Evolutionary conservation across 2,888 invertebrate genomes (phyloP).

Genomic region (Rotaria sp.): DNA sequence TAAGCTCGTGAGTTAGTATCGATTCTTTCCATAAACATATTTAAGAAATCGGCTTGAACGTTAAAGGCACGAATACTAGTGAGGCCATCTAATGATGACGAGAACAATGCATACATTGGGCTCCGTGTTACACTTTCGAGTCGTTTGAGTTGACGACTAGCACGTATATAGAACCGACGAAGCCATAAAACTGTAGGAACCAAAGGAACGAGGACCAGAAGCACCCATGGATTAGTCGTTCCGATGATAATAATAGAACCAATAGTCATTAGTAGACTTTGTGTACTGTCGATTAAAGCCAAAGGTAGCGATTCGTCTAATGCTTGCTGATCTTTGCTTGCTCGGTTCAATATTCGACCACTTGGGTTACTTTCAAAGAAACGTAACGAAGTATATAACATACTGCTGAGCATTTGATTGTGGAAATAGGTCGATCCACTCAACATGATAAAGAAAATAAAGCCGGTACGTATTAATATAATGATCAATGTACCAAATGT

Average conservation of each 20-base stretch:
- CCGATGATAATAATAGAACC: slow-evolving; percentile 65
- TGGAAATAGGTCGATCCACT: slow-evolving; percentile 70
- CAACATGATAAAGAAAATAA: neutral
- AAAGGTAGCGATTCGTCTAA: slow-evolving; percentile 58
- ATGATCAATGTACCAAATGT: neutral
- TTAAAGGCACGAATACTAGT: slow-evolving; percentile 81
- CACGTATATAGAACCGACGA: slow-evolving; percentile 64
- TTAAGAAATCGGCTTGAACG: slow-evolving; percentile 69
- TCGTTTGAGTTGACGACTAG: slow-evolving; percentile 31
- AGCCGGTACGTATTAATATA: neutral
- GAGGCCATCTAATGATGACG: slow-evolving; percentile 71
- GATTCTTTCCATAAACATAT: slow-evolving; percentile 55
- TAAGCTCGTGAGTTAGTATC: slow-evolving; percentile 80
- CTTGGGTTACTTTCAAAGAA: slow-evolving; percentile 19
- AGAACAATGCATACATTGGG: neutral
- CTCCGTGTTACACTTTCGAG: slow-evolving; percentile 37
- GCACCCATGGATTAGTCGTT: slow-evolving; percentile 64
- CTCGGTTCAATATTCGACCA: slow-evolving; percentile 77
- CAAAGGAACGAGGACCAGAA: slow-evolving; percentile 62
- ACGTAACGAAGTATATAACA: slow-evolving; percentile 30
- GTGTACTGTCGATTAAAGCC: slow-evolving; percentile 55
- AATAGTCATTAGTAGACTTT: slow-evolving; percentile 63
- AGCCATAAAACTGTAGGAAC: slow-evolving; percentile 69
- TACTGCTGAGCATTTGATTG: slow-evolving; percentile 59
- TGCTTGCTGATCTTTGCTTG: slow-evolving; percentile 74